Evolutionary conservation across 2,888 invertebrate species (phyloP), one percentile per base, ranked within the genome.

Genomic region (Drosophila neoperkinsi): DNA sequence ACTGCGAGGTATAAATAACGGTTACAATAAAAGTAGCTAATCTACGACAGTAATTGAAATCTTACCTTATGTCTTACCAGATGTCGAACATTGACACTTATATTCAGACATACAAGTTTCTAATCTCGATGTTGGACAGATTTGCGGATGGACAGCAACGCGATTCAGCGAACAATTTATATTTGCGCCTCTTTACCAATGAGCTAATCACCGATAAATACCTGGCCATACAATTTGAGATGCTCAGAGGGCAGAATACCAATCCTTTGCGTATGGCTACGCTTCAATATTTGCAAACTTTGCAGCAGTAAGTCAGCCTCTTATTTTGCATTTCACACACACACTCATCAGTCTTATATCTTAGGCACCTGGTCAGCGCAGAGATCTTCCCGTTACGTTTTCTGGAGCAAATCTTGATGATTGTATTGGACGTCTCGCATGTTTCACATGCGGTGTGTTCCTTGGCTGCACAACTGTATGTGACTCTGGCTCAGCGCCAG

Each of bases 301-400:
- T 85, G 21, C 89, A 85, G 28, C 4, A 51, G 85, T 86, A 34
- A 51, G 49, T 18, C 21, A 13, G 7, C 46, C 7, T 46, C 16
- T 38, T 50, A 3, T 5, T 28, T 53, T 64, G 1, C 18, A 34
- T 10, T 11, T 36, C 11, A 25, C 1, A 1, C 10, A 3, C 4
- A 41, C 4, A 25, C 33, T 64, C 11, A 73, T 38, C 16, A 4
- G 7, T 5, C 16, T 30, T 18, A 11, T 13, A 11, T 57, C 28
- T 21, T 56, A 85, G 85, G 0, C 62, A 85, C n/a, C 13, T 85
- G 25, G 72, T 60, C 31, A 90, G 74, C 52, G 30, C 71, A 3
- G 85, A 90, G 21, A 57, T 67, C 4, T 88, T 85, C 53, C 41
- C 90, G 1, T n/a, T 21, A 1, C 67, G 84, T 4, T 80, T 90